Evolutionary conservation across 2,113 vertebrate genomes (phyloP).

Genomic region (Elgaria multicarinata): DNA sequence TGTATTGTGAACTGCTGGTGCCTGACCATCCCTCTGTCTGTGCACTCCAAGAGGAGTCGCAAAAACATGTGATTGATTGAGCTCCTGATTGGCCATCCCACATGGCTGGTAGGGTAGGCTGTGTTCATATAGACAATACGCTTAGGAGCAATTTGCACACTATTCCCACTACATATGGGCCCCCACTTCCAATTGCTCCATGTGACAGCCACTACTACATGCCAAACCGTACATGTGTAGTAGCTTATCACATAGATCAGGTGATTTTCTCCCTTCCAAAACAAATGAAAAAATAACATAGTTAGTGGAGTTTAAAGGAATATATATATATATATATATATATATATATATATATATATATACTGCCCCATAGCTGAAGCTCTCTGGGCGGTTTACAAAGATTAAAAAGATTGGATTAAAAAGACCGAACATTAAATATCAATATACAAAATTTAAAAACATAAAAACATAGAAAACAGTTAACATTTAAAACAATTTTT

Average conservation of each 20-base stretch:
- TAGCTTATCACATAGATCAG: not conserved
- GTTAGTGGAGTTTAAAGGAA: not conserved
- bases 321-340: too few species aligned
- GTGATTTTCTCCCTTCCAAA: not conserved
- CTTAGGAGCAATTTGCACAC: not conserved
- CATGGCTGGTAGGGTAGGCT: not conserved
- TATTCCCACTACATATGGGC: too few species aligned
- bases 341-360: too few species aligned
- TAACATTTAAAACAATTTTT: too few species aligned
- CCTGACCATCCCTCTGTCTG: not conserved
- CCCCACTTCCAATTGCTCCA: not conserved
- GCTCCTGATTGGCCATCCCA: not conserved
- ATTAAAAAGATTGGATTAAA: too few species aligned
- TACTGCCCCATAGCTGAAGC: too few species aligned
- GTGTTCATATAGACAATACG: not conserved
- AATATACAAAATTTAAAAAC: too few species aligned
- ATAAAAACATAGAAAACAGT: too few species aligned
- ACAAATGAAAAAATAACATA: not conserved
- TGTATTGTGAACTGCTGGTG: too few species aligned
- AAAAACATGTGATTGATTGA: not conserved
- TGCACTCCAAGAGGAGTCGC: not conserved
- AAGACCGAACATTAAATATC: too few species aligned
- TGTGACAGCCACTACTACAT: not conserved
- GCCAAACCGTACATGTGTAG: not conserved
- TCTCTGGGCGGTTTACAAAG: too few species aligned